Evolutionary conservation across 1,140 invertebrate species (phyloP).

Genomic region (Cyclargus thomasi): DNA sequence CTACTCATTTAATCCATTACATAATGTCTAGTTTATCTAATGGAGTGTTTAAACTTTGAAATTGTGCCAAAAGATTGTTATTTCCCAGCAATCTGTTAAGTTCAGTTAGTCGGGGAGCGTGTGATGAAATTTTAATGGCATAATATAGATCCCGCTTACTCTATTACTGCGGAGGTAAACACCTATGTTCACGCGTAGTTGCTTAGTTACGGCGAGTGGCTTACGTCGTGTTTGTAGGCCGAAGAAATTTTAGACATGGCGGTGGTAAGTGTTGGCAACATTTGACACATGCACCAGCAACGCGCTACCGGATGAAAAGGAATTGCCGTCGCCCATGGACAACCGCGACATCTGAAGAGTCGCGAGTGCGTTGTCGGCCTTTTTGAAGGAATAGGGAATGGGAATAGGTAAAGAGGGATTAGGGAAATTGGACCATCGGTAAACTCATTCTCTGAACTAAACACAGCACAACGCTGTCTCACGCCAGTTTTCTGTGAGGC

Average conservation of each 20-base stretch:
- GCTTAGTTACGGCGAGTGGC: not conserved
- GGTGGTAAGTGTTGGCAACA: not conserved
- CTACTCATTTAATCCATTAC: not conserved
- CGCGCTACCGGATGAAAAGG: too few species aligned
- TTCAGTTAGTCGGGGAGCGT: slow-evolving; percentile 51
- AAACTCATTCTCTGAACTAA: too few species aligned
- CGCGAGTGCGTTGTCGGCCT: too few species aligned
- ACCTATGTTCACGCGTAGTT: slow-evolving; percentile 45
- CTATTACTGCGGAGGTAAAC: slow-evolving; percentile 53
- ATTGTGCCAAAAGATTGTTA: slow-evolving; percentile 28
- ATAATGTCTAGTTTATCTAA: not conserved
- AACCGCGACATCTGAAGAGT: too few species aligned
- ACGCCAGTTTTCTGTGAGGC: too few species aligned
- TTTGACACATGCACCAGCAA: too few species aligned
- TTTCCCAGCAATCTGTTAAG: slow-evolving; percentile 47
- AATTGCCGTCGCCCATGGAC: too few species aligned
- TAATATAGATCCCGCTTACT: slow-evolving; percentile 65
- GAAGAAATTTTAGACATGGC: not conserved
- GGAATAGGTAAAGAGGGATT: too few species aligned
- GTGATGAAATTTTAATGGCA: slow-evolving; percentile 69
- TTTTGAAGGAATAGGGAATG: too few species aligned
- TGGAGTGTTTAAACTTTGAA: not conserved
- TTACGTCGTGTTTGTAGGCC: not conserved
- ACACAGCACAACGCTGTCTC: too few species aligned
- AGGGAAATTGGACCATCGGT: too few species aligned